A percentile compares a stretch with the other conserved stretches of the same genome.
These are phyloP conservation scores for Chlamydotis undulata DNA, from an alignment of 2,113 vertebrate genomes.

Conservation along the genomic window DNA sequence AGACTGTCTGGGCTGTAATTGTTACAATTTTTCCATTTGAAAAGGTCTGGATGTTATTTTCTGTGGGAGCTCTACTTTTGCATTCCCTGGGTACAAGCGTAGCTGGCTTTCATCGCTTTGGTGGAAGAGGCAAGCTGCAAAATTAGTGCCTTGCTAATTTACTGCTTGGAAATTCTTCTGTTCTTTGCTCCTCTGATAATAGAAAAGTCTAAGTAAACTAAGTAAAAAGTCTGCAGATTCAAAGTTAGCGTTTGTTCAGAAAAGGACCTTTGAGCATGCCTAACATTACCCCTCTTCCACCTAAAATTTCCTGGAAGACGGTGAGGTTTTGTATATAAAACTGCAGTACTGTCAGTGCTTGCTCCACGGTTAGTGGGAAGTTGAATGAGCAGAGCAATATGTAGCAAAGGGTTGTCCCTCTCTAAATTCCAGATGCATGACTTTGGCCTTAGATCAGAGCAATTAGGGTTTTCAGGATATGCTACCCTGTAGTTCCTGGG, in stretches of 20 bases:
- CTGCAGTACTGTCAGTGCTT: background rate
- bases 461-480: background rate
- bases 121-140: background rate
- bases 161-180: background rate
- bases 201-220: background rate
- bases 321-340: background rate
- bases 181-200: background rate
- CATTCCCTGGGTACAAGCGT: background rate
- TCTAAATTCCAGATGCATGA: background rate
- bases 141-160: background rate
- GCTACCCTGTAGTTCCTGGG: background rate
- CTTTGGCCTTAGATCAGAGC: background rate
- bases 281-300: background rate
- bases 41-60: background rate
- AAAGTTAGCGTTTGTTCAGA: background rate
- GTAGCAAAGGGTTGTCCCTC: background rate
- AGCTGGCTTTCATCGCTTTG: background rate
- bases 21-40: background rate
- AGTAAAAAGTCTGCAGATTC: background rate
- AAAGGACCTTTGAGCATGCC: background rate
- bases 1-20: background rate
- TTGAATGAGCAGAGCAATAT: background rate
- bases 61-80: background rate
- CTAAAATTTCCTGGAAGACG: background rate
- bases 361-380: fast-evolving